Percentiles rank a stretch among this genome's conserved stretches.
Evolutionary conservation across 2,797 vertebrate species (phyloP).

Genomic region (Miichthys miiuy): DNA sequence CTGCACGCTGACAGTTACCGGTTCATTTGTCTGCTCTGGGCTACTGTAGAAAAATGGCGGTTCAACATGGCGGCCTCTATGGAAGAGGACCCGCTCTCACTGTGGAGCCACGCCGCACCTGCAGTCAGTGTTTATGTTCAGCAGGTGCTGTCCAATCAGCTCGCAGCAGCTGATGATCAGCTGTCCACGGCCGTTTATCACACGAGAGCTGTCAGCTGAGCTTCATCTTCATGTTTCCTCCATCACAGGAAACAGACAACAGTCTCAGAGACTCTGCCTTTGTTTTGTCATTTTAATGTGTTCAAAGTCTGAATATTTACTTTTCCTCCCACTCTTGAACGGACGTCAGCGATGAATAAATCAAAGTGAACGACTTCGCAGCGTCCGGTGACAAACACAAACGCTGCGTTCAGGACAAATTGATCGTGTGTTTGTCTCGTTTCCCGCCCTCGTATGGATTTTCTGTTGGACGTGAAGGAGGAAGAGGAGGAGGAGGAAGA

Average conservation of each 20-base stretch:
- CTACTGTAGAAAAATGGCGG: too few relatives aligned
- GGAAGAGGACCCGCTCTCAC: too few relatives aligned
- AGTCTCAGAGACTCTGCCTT: not conserved
- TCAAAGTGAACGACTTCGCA: not conserved
- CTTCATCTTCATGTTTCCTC: not conserved
- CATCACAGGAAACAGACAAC: too few relatives aligned
- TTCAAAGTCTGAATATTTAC: not conserved
- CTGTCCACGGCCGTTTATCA: not conserved
- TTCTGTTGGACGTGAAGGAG: slow-evolving; percentile 48
- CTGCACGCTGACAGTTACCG: too few relatives aligned
- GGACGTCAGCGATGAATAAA: slow-evolving; percentile 19
- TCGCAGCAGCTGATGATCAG: not conserved
- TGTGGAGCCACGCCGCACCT: too few relatives aligned
- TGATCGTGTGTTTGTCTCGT: slow-evolving; percentile 14
- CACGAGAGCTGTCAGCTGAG: not conserved
- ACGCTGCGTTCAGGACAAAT: slow-evolving; percentile 3
- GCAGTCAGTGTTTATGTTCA: not conserved
- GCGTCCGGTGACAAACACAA: slow-evolving; percentile 22
- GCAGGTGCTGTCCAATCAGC: not conserved
- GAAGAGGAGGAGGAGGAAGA: slow-evolving; percentile 11
- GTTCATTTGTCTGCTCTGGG: too few relatives aligned
- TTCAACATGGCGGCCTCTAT: too few relatives aligned
- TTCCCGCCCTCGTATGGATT: slow-evolving; percentile 46
- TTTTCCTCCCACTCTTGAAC: too few relatives aligned
- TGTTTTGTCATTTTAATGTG: not conserved